Evolutionary conservation across 2,797 vertebrate species (phyloP), one percentile per base, ranked within the genome.

Genomic region (Pteropus rufus): DNA sequence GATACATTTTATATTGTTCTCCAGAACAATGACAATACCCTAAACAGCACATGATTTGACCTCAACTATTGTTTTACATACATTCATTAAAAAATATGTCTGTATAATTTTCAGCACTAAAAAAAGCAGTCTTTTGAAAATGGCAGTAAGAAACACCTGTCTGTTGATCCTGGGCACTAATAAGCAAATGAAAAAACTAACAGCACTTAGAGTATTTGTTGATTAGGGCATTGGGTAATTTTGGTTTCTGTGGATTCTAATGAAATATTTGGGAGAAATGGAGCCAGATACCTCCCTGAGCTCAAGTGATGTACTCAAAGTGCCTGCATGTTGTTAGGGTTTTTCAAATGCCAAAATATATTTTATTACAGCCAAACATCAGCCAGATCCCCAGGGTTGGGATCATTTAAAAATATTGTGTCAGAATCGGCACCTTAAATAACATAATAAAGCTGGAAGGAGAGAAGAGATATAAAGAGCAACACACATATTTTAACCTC

Each of bases 381-480:
- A 91, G 83, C 94, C 77, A 65, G 60, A 46, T 95, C 88, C 86
- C 96, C 75, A 80, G 97, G 89, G 95, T 86, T 81, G 93, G 70
- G 65, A 87, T 96, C 91, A 91, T 95, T 97, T 97, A 92, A 95
- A 97, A 97, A 97, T 88, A 94, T 5, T 95, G 91, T 94, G 65
- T 95, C 91, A 34, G 82, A 97, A 97, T 97, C 95, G 93, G 96
- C 95, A 96, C 96, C 70, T 89, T 96, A 97, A 97, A 96, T 96
- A 93, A 94, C 91, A 96, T 90, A 56, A 0, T 94, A 94, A 94
- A 97, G 89, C 96, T 96, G 83, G 91, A 92, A 94, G 90, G 86
- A 89, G 56, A 91, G 80, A 79, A 89, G 52, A 52, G 65, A 81
- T 75, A 70, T 82, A 84, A 93, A 84, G 76, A 96, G 89, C 95